Conservation (phyloP, 2,797 vertebrate species). For the Malacoraja senta region DNA sequence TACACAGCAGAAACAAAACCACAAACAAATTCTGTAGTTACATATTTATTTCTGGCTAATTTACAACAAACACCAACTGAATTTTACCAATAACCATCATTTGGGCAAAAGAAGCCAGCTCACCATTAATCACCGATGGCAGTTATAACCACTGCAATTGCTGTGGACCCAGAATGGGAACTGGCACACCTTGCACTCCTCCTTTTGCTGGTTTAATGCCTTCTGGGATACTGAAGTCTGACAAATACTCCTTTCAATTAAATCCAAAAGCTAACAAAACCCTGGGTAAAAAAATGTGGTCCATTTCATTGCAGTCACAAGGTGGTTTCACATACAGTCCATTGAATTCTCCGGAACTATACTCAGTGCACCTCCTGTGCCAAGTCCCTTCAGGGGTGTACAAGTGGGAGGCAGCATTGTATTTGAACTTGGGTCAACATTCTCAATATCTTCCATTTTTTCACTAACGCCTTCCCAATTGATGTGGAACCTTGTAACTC, state of each 20-base stretch:
- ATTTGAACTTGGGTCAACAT: conserved; percentile 71
- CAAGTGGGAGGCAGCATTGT: conserved; percentile 68
- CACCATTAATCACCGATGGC: neutral
- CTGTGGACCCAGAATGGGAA: neutral
- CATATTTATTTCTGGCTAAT: conserved; percentile 22
- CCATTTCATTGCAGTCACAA: neutral
- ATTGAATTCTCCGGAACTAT: conserved; percentile 83
- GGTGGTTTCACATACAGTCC: conserved; percentile 71
- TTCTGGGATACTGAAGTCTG: neutral
- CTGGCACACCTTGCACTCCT: neutral
- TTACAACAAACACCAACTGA: conserved; percentile 35
- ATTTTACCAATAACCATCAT: conserved; percentile 25
- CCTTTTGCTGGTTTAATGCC: neutral
- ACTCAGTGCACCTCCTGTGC: conserved; percentile 57
- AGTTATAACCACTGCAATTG: neutral
- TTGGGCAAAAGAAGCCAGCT: conserved; percentile 26
- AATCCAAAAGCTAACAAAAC: conserved; percentile 25
- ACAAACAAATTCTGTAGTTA: conserved; percentile 24
- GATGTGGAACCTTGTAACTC: conserved; percentile 87
- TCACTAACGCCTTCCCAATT: conserved; percentile 80
- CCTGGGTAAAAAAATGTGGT: conserved; percentile 18
- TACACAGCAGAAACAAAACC: conserved; percentile 21
- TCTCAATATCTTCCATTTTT: conserved; percentile 77
- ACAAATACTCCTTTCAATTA: conserved; percentile 29
- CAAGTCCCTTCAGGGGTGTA: conserved; percentile 63